These are phyloP conservation scores for Donacobius atricapilla DNA, from an alignment of 2,113 vertebrate genomes.

Conservation along the genomic window DNA sequence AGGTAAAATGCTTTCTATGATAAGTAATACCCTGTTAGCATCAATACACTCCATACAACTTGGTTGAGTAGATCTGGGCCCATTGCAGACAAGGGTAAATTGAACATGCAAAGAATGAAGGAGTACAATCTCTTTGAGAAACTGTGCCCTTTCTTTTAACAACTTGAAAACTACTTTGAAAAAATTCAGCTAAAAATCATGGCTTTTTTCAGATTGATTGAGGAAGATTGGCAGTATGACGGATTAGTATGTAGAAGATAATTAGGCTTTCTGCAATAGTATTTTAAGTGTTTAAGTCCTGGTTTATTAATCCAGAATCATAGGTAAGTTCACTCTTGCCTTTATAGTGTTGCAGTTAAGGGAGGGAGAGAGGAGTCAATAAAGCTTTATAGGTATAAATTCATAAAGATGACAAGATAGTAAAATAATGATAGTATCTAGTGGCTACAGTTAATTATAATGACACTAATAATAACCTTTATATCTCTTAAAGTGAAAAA, in stretches of 20 bases:
- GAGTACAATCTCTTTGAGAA: background rate
- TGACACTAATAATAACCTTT: constrained; percentile 14
- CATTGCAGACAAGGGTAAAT: background rate
- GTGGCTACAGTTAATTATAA: constrained; percentile 5
- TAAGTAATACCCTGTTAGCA: background rate
- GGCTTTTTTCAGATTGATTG: background rate
- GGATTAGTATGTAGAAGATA: constrained; percentile 28
- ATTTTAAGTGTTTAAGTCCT: constrained; percentile 12
- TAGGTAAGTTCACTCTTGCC: background rate
- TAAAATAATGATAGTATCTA: constrained; percentile 19
- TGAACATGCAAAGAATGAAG: background rate
- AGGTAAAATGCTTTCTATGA: background rate
- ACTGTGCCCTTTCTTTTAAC: background rate
- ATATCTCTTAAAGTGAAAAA: background rate
- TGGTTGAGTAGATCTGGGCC: background rate
- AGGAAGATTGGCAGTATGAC: background rate
- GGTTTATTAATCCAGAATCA: constrained; percentile 44
- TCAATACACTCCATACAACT: background rate
- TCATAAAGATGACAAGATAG: background rate
- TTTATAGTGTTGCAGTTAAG: background rate
- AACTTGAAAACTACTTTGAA: background rate
- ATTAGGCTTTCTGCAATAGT: constrained; percentile 28
- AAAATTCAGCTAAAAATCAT: background rate
- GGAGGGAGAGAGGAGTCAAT: background rate
- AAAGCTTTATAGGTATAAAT: constrained; percentile 6